Evolutionary conservation across 2,113 vertebrate species (phyloP).

Genomic region (Dicentrarchus labrax): DNA sequence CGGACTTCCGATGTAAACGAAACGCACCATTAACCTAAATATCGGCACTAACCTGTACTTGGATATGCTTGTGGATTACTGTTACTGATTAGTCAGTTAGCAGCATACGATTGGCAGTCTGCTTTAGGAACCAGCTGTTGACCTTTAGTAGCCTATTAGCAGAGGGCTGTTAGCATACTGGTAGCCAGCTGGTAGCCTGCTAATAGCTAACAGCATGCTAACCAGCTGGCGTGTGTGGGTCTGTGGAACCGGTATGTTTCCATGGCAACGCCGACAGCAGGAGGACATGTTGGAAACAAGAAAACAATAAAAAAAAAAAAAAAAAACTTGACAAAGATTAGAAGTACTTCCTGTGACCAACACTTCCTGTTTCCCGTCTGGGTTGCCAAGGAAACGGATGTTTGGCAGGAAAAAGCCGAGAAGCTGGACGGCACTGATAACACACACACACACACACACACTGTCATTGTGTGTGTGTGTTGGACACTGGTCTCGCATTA

Average conservation of each 20-base stretch:
- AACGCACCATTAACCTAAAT: no score
- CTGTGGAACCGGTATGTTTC: conserved; percentile 31
- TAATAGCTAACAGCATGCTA: conserved; percentile 58
- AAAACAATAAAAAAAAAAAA: conserved; percentile 28
- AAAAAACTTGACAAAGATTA: conserved; percentile 57
- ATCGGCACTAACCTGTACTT: no score
- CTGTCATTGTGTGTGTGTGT: not conserved
- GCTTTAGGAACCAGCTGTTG: conserved; percentile 6
- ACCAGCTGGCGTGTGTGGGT: conserved; percentile 31
- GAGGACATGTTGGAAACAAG: conserved; percentile 41
- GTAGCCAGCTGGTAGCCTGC: conserved; percentile 47
- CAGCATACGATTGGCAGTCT: no score
- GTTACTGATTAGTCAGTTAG: no score
- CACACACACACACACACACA: conserved; percentile 28
- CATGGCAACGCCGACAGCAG: conserved; percentile 41
- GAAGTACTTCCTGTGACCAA: conserved; percentile 70
- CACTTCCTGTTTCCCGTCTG: conserved; percentile 77
- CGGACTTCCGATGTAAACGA: no score
- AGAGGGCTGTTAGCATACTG: conserved; percentile 29
- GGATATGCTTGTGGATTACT: no score
- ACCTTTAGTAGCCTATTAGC: not conserved
- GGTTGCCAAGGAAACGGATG: conserved; percentile 74
- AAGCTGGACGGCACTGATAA: conserved; percentile 77
- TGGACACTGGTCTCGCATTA: not conserved
- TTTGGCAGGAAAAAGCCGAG: conserved; percentile 76